Conservation (phyloP, 2,888 invertebrate genomes). For the Hymenopus coronatus region DNA sequence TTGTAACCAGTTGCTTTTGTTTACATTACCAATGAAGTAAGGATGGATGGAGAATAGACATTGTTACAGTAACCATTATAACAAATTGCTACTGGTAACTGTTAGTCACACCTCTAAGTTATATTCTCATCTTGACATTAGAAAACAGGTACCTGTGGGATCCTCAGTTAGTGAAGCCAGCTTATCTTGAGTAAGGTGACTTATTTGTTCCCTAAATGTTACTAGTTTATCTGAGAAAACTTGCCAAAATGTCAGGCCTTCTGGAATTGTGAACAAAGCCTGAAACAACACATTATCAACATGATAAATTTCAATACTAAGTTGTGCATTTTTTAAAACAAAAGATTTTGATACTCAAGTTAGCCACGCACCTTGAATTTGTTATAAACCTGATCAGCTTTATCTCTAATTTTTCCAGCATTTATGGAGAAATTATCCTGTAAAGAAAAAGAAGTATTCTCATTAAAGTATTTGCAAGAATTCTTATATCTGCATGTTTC, state of each 20-base stretch:
- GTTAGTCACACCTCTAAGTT: too few relatives aligned
- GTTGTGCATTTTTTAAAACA: too few relatives aligned
- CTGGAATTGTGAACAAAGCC: constrained; percentile 61
- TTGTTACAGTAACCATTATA: too few relatives aligned
- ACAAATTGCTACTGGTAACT: too few relatives aligned
- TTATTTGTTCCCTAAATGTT: constrained; percentile 65
- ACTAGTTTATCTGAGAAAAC: constrained; percentile 65
- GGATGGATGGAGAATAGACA: too few relatives aligned
- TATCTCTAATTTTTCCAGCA: constrained; percentile 66
- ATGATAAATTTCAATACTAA: too few relatives aligned
- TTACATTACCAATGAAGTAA: too few relatives aligned
- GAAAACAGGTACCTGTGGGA: constrained; percentile 44
- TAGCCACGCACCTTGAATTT: constrained; percentile 52
- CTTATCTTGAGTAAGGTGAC: constrained; percentile 58
- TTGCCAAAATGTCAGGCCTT: constrained; percentile 68
- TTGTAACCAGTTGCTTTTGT: too few relatives aligned
- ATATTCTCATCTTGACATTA: too few relatives aligned
- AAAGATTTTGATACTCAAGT: too few relatives aligned
- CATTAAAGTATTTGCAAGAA: too few relatives aligned
- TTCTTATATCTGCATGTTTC: too few relatives aligned
- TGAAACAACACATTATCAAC: constrained; percentile 42
- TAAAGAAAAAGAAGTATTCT: constrained; percentile 19
- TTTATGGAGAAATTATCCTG: constrained; percentile 59
- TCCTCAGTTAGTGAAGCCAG: constrained; percentile 61
- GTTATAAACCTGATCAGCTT: constrained; percentile 61